phyloP scores from a whole-genome alignment of 2,797 vertebrate species.

The Megaceryle alcyon region DNA sequence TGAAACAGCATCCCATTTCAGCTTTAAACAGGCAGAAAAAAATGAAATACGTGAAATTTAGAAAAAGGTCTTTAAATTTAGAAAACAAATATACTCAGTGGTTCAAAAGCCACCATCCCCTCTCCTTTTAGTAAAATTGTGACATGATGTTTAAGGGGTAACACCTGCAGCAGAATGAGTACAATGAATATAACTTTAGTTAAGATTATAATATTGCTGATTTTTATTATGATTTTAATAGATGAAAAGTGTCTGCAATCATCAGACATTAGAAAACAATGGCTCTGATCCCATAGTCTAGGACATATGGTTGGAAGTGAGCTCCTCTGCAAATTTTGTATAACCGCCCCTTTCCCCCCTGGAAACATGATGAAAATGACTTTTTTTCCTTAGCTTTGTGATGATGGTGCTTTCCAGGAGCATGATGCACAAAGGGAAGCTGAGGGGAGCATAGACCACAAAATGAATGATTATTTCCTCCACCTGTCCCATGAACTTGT shows the following conservation, averaged over 20 bases:
- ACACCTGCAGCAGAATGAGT: neutral
- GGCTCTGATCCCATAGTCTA: neutral
- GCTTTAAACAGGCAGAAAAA: conserved; percentile 3
- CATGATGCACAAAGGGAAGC: neutral
- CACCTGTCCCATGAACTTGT: neutral
- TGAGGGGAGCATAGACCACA: neutral
- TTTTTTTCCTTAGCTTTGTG: neutral
- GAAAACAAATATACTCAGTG: neutral
- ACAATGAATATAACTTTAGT: neutral
- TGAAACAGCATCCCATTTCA: neutral
- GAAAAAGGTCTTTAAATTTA: neutral
- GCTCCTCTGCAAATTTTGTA: neutral
- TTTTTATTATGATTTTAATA: neutral
- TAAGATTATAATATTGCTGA: neutral
- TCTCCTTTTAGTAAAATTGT: neutral
- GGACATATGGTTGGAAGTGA: neutral
- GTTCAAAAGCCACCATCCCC: neutral
- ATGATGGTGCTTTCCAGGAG: neutral
- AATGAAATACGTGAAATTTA: neutral
- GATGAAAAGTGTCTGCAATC: neutral
- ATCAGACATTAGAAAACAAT: neutral
- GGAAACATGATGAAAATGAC: neutral
- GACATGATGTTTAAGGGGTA: neutral
- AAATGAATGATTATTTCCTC: neutral
- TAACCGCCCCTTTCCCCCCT: neutral